phyloP scores from a whole-genome alignment of 2,113 vertebrate species.

The Mohoua ochrocephala region DNA sequence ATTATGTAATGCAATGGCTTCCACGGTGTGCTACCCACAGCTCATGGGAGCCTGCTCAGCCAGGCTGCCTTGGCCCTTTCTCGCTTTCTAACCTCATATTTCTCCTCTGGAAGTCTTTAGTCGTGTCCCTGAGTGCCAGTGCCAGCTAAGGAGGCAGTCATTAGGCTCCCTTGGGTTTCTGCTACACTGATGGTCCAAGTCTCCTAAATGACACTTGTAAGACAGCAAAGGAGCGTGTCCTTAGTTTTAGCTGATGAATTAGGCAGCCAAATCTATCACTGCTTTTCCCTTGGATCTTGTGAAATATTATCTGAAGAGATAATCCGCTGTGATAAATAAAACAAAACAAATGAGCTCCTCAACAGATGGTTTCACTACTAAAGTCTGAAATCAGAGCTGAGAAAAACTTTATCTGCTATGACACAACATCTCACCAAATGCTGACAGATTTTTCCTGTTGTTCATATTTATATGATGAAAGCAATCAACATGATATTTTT shows the following conservation, averaged over 20 bases:
- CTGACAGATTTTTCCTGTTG: constrained; percentile 68
- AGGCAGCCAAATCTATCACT: neutral
- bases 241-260: neutral
- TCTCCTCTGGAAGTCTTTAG: constrained; percentile 1
- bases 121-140: neutral
- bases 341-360: constrained; percentile 6
- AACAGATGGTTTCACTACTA: constrained; percentile 56
- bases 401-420: constrained; percentile 65
- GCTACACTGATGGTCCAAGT: neutral
- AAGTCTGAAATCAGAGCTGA: constrained; percentile 60
- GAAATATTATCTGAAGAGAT: constrained; percentile 47
- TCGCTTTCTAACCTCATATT: neutral
- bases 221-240: neutral
- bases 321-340: constrained; percentile 33
- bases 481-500: constrained; percentile 59
- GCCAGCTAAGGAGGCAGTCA: neutral
- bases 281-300: neutral
- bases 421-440: constrained; percentile 67
- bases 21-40: neutral
- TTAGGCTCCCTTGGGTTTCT: neutral
- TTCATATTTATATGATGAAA: constrained; percentile 67
- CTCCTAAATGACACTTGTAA: neutral
- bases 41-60: neutral
- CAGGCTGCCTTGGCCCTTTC: neutral
- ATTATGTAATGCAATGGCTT: constrained; percentile 2